Conservation (phyloP, 2,888 invertebrate species). For the Ephialtes manifestator region DNA sequence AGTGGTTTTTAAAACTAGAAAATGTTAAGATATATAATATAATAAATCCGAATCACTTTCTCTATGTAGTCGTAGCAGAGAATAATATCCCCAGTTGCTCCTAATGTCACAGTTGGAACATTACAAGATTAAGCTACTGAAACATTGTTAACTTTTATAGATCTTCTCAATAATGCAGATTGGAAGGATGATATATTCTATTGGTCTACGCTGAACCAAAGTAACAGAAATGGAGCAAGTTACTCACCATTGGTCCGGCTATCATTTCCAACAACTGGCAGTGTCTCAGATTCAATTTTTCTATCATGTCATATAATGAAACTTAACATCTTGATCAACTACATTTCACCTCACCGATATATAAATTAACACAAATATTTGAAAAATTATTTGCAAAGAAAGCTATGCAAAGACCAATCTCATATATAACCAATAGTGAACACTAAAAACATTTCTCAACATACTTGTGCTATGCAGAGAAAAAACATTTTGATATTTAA, state of each 20-base stretch:
- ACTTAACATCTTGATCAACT: not conserved
- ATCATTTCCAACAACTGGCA: conserved; percentile 57
- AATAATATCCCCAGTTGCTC: too few species aligned
- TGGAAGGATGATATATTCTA: too few species aligned
- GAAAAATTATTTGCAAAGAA: conserved; percentile 11
- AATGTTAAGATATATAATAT: too few species aligned
- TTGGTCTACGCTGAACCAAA: not conserved
- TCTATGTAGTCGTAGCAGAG: too few species aligned
- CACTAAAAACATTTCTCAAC: conserved; percentile 2
- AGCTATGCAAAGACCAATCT: conserved; percentile 1
- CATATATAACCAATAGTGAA: conserved; percentile 59
- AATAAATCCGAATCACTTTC: too few species aligned
- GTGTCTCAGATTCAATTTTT: conserved; percentile 31
- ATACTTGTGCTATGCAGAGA: not conserved
- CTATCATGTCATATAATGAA: conserved; percentile 53
- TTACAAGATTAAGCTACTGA: too few species aligned
- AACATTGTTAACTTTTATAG: too few species aligned
- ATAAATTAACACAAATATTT: not conserved
- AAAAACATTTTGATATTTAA: not conserved
- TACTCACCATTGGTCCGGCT: conserved; percentile 67
- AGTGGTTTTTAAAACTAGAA: too few species aligned
- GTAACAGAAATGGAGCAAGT: not conserved
- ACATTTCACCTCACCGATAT: not conserved
- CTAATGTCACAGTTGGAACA: too few species aligned
- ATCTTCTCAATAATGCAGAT: too few species aligned